Evolutionary conservation across 2,888 invertebrate species (phyloP).

Genomic region (Salpingus planirostris): DNA sequence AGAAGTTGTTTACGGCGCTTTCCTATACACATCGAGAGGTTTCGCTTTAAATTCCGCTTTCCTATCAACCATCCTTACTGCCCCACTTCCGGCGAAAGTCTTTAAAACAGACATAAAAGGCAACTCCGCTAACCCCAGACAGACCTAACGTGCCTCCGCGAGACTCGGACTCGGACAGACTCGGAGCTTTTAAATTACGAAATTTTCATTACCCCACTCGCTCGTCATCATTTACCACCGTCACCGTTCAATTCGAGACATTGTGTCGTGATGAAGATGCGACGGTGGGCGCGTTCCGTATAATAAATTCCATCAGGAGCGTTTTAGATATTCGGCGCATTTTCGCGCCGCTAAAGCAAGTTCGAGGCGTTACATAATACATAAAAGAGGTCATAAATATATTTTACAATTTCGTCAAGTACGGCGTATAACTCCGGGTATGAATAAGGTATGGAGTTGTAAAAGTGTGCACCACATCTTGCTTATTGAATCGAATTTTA

Average conservation of each 20-base stretch:
- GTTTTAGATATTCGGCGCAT: too few relatives aligned
- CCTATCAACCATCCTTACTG: conserved; percentile 10
- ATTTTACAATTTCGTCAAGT: conserved; percentile 41
- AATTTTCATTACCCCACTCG: too few relatives aligned
- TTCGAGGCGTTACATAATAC: conserved; percentile 29
- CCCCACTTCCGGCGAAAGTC: conserved; percentile 10
- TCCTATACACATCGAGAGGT: background rate
- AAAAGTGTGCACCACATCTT: conserved; percentile 24
- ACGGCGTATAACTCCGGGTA: conserved; percentile 30
- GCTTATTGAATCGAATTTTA: conserved; percentile 25
- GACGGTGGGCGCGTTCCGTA: too few relatives aligned
- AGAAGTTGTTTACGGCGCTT: background rate
- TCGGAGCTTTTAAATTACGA: too few relatives aligned
- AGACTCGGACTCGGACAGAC: too few relatives aligned
- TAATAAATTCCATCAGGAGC: too few relatives aligned
- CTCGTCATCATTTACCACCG: too few relatives aligned
- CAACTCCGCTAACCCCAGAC: too few relatives aligned
- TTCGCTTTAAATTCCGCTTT: conserved; percentile 6
- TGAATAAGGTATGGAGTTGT: conserved; percentile 35
- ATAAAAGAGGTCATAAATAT: conserved; percentile 37
- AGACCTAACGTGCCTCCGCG: too few relatives aligned
- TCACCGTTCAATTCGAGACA: too few relatives aligned
- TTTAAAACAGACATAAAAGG: conserved; percentile 12
- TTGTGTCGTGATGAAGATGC: too few relatives aligned
- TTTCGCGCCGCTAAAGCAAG: conserved; percentile 9